A percentile compares a stretch with the other conserved stretches of the same genome.
Evolutionary conservation across 2,888 invertebrate species (phyloP).

Genomic region (Phlogophora meticulosa): DNA sequence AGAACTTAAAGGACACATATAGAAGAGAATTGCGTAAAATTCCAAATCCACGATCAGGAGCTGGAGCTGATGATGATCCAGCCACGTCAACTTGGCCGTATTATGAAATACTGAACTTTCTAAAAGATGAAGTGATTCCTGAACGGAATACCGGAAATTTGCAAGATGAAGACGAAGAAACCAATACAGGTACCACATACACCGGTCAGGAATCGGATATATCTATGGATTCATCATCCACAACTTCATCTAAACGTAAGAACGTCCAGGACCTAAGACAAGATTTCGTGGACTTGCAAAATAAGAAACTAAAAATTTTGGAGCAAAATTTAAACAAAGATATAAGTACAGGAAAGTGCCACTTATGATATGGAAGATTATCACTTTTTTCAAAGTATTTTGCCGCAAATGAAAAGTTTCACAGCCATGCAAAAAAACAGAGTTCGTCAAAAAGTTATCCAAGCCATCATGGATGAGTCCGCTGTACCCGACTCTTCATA

Average conservation of each 20-base stretch:
- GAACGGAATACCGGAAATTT: conserved; percentile 13
- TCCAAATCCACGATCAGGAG: conserved; percentile 22
- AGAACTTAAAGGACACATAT: conserved; percentile 13
- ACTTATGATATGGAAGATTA: conserved; percentile 13
- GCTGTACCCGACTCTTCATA: conserved; percentile 11
- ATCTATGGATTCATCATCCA: conserved; percentile 17
- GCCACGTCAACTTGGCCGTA: conserved; percentile 15
- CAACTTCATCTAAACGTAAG: conserved; percentile 9
- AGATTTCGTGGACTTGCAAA: conserved; percentile 10
- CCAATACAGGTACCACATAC: conserved; percentile 13
- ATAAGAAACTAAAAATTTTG: conserved; percentile 11
- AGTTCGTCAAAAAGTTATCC: conserved; percentile 9
- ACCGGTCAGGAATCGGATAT: conserved; percentile 14
- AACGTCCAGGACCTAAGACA: conserved; percentile 15
- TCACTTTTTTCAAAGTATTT: conserved; percentile 3
- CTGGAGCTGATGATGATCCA: conserved; percentile 22
- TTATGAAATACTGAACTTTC: conserved; percentile 20
- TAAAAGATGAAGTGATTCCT: conserved; percentile 20
- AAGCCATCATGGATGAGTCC: conserved; percentile 5
- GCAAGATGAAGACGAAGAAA: conserved; percentile 16
- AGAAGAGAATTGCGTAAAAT: conserved; percentile 21
- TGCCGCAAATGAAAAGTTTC: conserved; percentile 6
- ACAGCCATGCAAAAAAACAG: conserved; percentile 5
- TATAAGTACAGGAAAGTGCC: conserved; percentile 9
- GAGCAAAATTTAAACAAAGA: conserved; percentile 9